Base-by-base conservation (phyloP, 2,113 vertebrate genomes). In the Proterorhinus semilunaris region DNA sequence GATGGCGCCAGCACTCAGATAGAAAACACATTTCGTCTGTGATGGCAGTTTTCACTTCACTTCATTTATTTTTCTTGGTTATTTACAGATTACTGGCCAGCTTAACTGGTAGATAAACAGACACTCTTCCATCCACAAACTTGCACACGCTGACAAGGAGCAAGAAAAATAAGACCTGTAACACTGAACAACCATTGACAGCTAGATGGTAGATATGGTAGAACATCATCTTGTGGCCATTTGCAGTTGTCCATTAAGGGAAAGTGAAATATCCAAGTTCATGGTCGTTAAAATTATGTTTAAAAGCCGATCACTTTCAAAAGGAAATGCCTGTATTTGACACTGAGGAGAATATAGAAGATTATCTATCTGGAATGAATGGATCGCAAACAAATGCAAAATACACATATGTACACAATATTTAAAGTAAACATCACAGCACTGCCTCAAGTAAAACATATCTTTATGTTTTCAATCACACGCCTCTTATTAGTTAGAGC, bases 61-160 rank as follows among this genome's bases (percentile, higher is more conserved):
- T 61, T 82, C 48, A 83, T 81, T 80, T 77, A 86, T 86, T 62
- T 83, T 47, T 84, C 80, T 78, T 77, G 81, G 57, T 75, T 75
- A 89, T 90, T 89, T 90, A 93, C 90, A 90, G 79, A 86, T 76
- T 87, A 62, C 76, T 69, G 69, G 84, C 86, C 53, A 54, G 53
- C 27, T 49, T 78, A 16, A 74, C 65, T 36, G 15, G 65, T 63
- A 8, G 53, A 55, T 71, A 78, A 52, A 85, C 73, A 80, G 61
- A 78, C 54, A 81, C 74, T 74, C 70, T 81, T 80, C 50, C 78
- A 75, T 76, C 66, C 71, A 71, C 78, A 86, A 62, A 83, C 74
- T 87, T 76, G 77, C 70, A 67, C 74, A 77, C 54, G 42, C 71
- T 75, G 72, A 86, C 54, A 67, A 67, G 21, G 68, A 43, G 82